A percentile compares a stretch with the other conserved stretches of the same genome.
Evolutionary conservation across 2,888 invertebrate genomes (phyloP).

Genomic region (Drosophila flavopinicola): DNA sequence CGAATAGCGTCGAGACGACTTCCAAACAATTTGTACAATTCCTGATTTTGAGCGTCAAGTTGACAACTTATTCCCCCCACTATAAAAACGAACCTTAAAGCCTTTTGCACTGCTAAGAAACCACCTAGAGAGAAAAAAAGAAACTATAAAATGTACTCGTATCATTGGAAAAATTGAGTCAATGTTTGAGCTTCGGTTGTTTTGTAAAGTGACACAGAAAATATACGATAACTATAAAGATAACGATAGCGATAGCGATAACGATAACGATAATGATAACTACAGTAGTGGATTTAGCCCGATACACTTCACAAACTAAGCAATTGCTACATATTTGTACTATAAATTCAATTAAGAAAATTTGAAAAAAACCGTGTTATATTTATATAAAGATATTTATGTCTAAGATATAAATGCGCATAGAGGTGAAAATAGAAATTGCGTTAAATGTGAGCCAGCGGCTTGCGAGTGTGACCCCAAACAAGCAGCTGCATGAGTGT

Average conservation of each 20-base stretch:
- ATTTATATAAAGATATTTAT: slow-evolving; percentile 57
- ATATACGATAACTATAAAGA: slow-evolving; percentile 43
- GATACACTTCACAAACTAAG: slow-evolving; percentile 56
- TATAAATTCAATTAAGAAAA: slow-evolving; percentile 41
- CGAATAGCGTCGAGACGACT: slow-evolving; percentile 27
- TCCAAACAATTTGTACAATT: slow-evolving; percentile 18
- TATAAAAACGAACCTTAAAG: slow-evolving; percentile 40
- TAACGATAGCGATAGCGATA: slow-evolving; percentile 20
- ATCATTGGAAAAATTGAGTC: slow-evolving; percentile 57
- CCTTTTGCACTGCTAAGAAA: slow-evolving; percentile 79
- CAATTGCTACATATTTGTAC: slow-evolving; percentile 70
- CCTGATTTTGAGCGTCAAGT: slow-evolving; percentile 9
- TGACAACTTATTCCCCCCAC: slow-evolving; percentile 11
- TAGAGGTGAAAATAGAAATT: slow-evolving; percentile 67
- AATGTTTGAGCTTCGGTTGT: slow-evolving; percentile 81
- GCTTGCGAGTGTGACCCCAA: slow-evolving; percentile 31
- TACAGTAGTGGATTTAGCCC: slow-evolving; percentile 38
- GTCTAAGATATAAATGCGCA: slow-evolving; percentile 61
- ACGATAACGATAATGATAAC: slow-evolving; percentile 42
- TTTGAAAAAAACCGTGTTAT: slow-evolving; percentile 60
- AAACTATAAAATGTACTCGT: slow-evolving; percentile 26
- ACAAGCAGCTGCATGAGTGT: slow-evolving; percentile 24
- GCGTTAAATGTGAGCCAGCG: slow-evolving; percentile 38
- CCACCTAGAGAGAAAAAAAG: slow-evolving; percentile 66
- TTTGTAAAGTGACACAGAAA: slow-evolving; percentile 62